phyloP scores from a whole-genome alignment of 1,140 invertebrate genomes.

The Drosophila lini region DNA sequence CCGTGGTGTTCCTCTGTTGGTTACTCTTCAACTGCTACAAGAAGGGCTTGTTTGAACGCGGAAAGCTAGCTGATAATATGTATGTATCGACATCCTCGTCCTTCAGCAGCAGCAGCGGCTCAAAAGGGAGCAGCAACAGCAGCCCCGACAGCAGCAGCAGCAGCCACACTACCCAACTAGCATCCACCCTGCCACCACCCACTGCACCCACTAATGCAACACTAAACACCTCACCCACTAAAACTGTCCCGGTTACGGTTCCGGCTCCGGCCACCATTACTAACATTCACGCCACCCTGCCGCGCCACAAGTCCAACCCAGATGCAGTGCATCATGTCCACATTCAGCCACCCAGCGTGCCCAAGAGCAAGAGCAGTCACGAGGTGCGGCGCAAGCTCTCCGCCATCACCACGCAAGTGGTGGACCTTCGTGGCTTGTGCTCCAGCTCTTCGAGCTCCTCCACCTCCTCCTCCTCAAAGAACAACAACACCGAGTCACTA shows the following conservation, averaged over 20 bases:
- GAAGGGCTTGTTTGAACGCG: slow-evolving; percentile 86
- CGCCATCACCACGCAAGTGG: slow-evolving; percentile 14
- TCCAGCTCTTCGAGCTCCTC: slow-evolving; percentile 16
- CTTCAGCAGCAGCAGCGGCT: slow-evolving; percentile 54
- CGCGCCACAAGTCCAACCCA: slow-evolving; percentile 55
- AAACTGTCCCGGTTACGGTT: slow-evolving; percentile 7
- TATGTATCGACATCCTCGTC: slow-evolving; percentile 87
- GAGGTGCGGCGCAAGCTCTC: slow-evolving; percentile 63
- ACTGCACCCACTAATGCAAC: slow-evolving; percentile 42
- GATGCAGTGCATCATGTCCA: slow-evolving; percentile 55
- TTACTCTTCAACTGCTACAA: slow-evolving; percentile 90
- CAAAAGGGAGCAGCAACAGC: slow-evolving; percentile 37
- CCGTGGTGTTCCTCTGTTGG: slow-evolving; percentile 88
- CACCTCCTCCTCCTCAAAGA: slow-evolving; percentile 31
- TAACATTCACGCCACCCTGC: slow-evolving; percentile 68
- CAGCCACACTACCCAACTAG: slow-evolving; percentile 30
- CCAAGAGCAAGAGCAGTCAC: slow-evolving; percentile 68
- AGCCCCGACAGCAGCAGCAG: slow-evolving; percentile 48
- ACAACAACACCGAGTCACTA: slow-evolving; percentile 39
- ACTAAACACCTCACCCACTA: slow-evolving; percentile 25
- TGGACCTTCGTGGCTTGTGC: neutral
- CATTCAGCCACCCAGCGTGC: slow-evolving; percentile 55
- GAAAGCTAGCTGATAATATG: slow-evolving; percentile 88
- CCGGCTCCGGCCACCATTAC: slow-evolving; percentile 66
- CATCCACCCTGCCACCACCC: slow-evolving; percentile 43